A percentile compares a stretch with the other conserved stretches of the same genome.
Evolutionary conservation across 2,888 invertebrate species (phyloP).

Genomic region (Nomada fucata): DNA sequence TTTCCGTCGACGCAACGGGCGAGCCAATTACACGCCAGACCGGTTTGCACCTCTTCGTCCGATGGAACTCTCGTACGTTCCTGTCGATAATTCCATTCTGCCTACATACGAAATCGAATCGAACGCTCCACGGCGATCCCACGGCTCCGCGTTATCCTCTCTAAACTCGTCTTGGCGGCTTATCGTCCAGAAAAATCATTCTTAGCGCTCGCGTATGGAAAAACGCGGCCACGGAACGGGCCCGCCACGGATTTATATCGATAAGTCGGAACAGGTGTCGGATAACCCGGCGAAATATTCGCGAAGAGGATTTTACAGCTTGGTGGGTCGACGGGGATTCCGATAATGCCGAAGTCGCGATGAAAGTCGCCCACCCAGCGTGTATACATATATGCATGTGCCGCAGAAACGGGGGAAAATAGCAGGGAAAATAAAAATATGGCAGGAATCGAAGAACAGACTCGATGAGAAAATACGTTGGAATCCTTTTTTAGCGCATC

Average conservation of each 20-base stretch:
- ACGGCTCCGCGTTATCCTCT: not conserved
- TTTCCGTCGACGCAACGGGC: not conserved
- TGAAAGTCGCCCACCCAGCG: slow-evolving; percentile 13
- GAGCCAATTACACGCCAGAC: not conserved
- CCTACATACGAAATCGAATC: too few relatives aligned
- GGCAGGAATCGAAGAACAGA: not conserved
- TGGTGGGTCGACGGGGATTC: slow-evolving; percentile 54
- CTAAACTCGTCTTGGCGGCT: not conserved
- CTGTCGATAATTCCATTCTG: not conserved
- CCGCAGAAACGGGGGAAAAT: not conserved
- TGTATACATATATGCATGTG: not conserved
- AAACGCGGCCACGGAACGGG: slow-evolving; percentile 4
- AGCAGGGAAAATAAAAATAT: slow-evolving; percentile 18
- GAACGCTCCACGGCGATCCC: not conserved
- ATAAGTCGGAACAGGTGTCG: slow-evolving; percentile 63
- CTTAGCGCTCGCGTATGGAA: not conserved
- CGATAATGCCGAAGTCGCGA: slow-evolving; percentile 35
- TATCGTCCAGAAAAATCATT: slow-evolving; percentile 2
- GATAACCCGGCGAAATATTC: slow-evolving; percentile 59
- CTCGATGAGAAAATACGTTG: not conserved
- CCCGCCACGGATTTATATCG: slow-evolving; percentile 54
- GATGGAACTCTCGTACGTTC: not conserved
- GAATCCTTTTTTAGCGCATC: too few relatives aligned
- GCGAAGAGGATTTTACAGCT: slow-evolving; percentile 57
- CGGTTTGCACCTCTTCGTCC: not conserved